phyloP scores from a whole-genome alignment of 2,797 vertebrate species.

The Lacerta bilineata region DNA sequence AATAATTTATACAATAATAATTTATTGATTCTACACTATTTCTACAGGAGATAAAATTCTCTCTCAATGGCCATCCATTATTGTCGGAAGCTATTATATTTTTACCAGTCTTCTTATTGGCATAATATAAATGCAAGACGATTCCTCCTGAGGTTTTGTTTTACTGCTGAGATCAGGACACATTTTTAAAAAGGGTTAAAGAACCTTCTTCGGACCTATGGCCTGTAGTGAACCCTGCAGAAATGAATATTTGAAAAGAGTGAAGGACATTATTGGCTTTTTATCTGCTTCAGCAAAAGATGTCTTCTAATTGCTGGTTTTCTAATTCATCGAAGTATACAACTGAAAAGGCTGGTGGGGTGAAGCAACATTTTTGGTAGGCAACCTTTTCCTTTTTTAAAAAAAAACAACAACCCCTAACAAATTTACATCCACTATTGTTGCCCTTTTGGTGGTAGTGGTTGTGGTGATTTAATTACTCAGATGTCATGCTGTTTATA shows the following conservation, averaged over 20 bases:
- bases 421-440: no score
- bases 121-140: slow-evolving; percentile 51
- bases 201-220: slow-evolving; percentile 35
- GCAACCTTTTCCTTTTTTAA: no score
- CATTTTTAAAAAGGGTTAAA: slow-evolving; percentile 14
- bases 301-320: slow-evolving; percentile 57
- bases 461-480: slow-evolving; percentile 36
- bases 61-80: slow-evolving; percentile 66
- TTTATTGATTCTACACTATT: slow-evolving; percentile 69
- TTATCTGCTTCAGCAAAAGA: slow-evolving; percentile 57
- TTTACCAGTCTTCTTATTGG: slow-evolving; percentile 36
- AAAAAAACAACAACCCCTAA: no score
- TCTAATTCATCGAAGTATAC: slow-evolving; percentile 62
- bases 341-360: slow-evolving; percentile 31
- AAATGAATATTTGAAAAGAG: slow-evolving; percentile 59
- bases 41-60: slow-evolving; percentile 69
- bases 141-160: slow-evolving; percentile 40
- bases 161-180: slow-evolving; percentile 1
- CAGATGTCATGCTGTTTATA: slow-evolving; percentile 4
- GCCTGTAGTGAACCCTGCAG: slow-evolving; percentile 48
- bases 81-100: slow-evolving; percentile 58
- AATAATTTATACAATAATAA: slow-evolving; percentile 76
- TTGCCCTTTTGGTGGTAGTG: no score
- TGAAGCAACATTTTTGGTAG: background rate
- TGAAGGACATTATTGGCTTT: slow-evolving; percentile 43